phyloP scores from a whole-genome alignment of 2,797 vertebrate genomes.

The Gila robusta region DNA sequence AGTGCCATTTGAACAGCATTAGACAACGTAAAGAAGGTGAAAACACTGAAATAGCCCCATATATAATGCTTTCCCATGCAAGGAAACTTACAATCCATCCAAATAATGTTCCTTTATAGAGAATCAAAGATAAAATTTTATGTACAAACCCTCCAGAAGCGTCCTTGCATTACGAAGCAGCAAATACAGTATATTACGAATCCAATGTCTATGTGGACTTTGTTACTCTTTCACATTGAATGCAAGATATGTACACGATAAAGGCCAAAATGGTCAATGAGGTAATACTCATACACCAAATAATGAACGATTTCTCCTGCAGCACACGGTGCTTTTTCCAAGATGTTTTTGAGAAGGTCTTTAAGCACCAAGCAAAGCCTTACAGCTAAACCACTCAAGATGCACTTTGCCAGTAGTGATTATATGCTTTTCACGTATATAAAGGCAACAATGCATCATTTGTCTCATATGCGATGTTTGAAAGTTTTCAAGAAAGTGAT shows the following conservation, averaged over 20 bases:
- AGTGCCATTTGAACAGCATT: conserved; percentile 47
- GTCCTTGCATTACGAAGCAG: conserved; percentile 41
- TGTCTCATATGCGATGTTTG: not conserved
- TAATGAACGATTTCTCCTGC: conserved; percentile 54
- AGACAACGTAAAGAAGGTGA: not conserved
- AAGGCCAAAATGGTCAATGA: conserved; percentile 68
- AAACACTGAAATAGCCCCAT: conserved; percentile 21
- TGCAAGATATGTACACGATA: conserved; percentile 36
- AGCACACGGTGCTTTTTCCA: conserved; percentile 21
- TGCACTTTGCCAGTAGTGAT: not conserved
- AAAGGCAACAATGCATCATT: not conserved
- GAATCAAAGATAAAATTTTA: conserved; percentile 14
- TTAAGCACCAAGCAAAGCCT: conserved; percentile 38
- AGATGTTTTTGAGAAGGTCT: not conserved
- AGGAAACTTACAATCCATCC: conserved; percentile 14
- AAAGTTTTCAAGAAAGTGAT: not conserved
- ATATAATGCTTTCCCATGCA: conserved; percentile 32
- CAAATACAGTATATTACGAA: conserved; percentile 35
- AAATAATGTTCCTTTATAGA: conserved; percentile 20
- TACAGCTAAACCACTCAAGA: not conserved
- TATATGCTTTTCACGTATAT: not conserved
- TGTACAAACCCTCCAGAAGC: conserved; percentile 11
- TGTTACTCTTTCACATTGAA: conserved; percentile 38
- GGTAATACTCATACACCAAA: conserved; percentile 76
- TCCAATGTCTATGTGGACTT: conserved; percentile 1